Evolutionary conservation across 2,797 vertebrate species (phyloP).

Genomic region (Esox masquinongy): DNA sequence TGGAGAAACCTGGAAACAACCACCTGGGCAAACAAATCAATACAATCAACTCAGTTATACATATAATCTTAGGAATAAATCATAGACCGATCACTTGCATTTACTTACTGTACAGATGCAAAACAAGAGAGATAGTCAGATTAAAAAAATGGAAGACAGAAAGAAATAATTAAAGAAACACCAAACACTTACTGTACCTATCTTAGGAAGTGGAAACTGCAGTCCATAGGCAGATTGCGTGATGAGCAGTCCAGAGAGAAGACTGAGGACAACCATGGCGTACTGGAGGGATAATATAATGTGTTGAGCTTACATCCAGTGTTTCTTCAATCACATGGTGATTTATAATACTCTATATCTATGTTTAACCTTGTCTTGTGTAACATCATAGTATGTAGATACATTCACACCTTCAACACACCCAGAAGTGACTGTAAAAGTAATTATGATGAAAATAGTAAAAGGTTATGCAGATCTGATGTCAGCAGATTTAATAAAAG

Average conservation of each 20-base stretch:
- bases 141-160: background rate
- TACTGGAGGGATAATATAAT: constrained; percentile 37
- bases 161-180: background rate
- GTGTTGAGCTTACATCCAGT: background rate
- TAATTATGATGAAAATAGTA: background rate
- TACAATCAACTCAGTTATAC: background rate
- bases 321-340: background rate
- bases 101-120: background rate
- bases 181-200: constrained; percentile 55
- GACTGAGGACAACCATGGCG: constrained; percentile 26
- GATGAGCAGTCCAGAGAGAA: constrained; percentile 17
- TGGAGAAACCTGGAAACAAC: constrained; percentile 46
- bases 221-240: constrained; percentile 6
- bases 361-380: background rate
- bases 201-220: constrained; percentile 49
- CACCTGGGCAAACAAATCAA: constrained; percentile 37
- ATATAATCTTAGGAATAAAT: background rate
- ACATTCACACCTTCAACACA: background rate
- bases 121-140: background rate
- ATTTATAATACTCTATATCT: background rate
- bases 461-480: background rate
- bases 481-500: background rate
- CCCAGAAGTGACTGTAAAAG: background rate
- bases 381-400: background rate
- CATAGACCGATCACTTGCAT: background rate